These are phyloP conservation scores for Drosophila oshimai DNA, from an alignment of 1,140 invertebrate genomes.

Conservation along the genomic window DNA sequence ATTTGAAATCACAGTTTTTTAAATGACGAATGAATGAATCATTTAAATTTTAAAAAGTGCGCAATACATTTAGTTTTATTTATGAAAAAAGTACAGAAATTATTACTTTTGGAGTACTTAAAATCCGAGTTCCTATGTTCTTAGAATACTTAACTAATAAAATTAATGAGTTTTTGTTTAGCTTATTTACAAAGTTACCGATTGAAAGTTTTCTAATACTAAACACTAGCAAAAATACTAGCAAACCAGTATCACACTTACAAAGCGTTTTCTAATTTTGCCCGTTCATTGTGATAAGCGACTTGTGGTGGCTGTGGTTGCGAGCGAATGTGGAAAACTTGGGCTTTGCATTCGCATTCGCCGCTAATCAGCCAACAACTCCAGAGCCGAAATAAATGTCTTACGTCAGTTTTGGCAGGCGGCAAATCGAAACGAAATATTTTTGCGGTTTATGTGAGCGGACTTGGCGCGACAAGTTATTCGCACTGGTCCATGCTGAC, in stretches of 20 bases:
- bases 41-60: too few species aligned
- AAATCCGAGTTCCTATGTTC: not conserved
- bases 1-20: not conserved
- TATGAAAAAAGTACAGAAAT: too few species aligned
- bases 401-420: conserved; percentile 75
- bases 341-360: conserved; percentile 17
- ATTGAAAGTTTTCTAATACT: not conserved
- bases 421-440: conserved; percentile 47
- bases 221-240: not conserved
- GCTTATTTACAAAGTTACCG: too few species aligned
- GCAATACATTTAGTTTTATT: too few species aligned
- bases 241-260: conserved; percentile 5
- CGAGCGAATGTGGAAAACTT: conserved; percentile 29
- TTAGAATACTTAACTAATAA: not conserved
- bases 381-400: conserved; percentile 72
- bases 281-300: conserved; percentile 32
- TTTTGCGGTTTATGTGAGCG: conserved; percentile 42
- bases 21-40: too few species aligned
- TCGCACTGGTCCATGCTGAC: conserved; percentile 61
- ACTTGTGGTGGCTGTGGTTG: conserved; percentile 7
- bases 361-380: conserved; percentile 32
- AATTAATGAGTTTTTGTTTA: not conserved
- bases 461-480: conserved; percentile 70
- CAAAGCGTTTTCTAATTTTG: conserved; percentile 25
- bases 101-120: not conserved